A percentile compares a stretch with the other conserved stretches of the same genome.
Evolutionary conservation across 2,888 invertebrate genomes (phyloP).

Genomic region (Halictus quadricinctus): DNA sequence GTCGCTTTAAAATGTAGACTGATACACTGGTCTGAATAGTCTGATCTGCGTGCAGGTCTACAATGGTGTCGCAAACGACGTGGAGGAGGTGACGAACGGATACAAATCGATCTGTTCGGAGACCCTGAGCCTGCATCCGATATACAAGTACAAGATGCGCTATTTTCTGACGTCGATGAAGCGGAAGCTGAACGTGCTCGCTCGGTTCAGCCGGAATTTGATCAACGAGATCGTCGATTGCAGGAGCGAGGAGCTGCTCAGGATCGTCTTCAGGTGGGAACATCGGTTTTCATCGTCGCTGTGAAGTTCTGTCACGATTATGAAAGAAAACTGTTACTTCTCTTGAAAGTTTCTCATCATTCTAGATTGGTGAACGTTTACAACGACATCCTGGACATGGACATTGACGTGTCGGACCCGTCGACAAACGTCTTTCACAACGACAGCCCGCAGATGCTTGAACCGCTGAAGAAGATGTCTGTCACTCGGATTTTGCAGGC

Average conservation of each 20-base stretch:
- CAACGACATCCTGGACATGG: constrained; percentile 85
- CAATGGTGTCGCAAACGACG: constrained; percentile 53
- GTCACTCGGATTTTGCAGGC: constrained; percentile 90
- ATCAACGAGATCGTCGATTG: constrained; percentile 70
- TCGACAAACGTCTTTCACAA: constrained; percentile 88
- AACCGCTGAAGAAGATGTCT: constrained; percentile 88
- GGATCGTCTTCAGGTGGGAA: constrained; percentile 72
- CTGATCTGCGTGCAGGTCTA: constrained; percentile 32
- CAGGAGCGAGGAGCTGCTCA: constrained; percentile 68
- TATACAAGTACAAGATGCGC: constrained; percentile 72
- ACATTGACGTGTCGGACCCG: constrained; percentile 84
- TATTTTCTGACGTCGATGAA: constrained; percentile 65
- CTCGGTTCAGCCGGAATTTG: constrained; percentile 68
- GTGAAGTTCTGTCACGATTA: not conserved
- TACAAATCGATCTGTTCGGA: constrained; percentile 57
- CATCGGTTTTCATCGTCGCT: constrained; percentile 70
- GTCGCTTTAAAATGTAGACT: not conserved
- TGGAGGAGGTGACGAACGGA: constrained; percentile 62
- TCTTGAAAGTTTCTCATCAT: constrained; percentile 51
- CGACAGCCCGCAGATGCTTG: constrained; percentile 88
- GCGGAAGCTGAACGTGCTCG: constrained; percentile 69
- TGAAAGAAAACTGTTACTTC: not conserved
- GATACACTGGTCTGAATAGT: not conserved
- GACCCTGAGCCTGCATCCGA: constrained; percentile 56
- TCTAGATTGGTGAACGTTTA: constrained; percentile 86